phyloP scores from a whole-genome alignment of 2,888 invertebrate genomes.

The Amphipoea lucens region DNA sequence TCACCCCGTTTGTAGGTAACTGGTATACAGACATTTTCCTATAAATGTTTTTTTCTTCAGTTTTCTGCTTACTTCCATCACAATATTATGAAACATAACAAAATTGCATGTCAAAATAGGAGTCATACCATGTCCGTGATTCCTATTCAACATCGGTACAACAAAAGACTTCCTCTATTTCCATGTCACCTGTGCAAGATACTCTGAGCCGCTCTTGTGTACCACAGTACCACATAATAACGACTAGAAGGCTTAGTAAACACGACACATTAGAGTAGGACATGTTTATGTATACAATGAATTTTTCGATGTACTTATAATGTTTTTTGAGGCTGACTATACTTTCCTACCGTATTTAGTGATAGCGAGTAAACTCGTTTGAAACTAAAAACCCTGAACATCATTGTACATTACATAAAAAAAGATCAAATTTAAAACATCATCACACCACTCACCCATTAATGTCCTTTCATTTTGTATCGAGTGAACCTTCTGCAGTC shows the following conservation, averaged over 20 bases:
- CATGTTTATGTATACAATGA: neutral
- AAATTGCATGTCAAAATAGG: constrained; percentile 34
- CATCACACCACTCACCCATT: no score
- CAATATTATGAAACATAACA: constrained; percentile 7
- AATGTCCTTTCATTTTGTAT: no score
- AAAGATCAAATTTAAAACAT: neutral
- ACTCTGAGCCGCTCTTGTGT: constrained; percentile 29
- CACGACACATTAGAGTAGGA: neutral
- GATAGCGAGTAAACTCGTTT: neutral
- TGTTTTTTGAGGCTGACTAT: neutral
- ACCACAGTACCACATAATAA: neutral
- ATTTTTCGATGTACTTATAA: neutral
- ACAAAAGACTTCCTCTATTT: constrained; percentile 56
- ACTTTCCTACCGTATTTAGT: neutral
- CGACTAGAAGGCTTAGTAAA: constrained; percentile 14
- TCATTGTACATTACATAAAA: neutral
- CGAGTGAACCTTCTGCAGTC: constrained; percentile 9
- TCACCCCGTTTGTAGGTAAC: no score
- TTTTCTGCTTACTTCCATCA: neutral
- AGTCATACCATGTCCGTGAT: constrained; percentile 35
- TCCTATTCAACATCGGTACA: constrained; percentile 34
- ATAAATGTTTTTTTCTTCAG: neutral
- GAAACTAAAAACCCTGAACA: no score
- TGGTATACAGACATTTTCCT: neutral
- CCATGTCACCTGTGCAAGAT: constrained; percentile 55